Conservation (phyloP, 2,888 invertebrate species). For the Cyrtodaria siliqua region DNA sequence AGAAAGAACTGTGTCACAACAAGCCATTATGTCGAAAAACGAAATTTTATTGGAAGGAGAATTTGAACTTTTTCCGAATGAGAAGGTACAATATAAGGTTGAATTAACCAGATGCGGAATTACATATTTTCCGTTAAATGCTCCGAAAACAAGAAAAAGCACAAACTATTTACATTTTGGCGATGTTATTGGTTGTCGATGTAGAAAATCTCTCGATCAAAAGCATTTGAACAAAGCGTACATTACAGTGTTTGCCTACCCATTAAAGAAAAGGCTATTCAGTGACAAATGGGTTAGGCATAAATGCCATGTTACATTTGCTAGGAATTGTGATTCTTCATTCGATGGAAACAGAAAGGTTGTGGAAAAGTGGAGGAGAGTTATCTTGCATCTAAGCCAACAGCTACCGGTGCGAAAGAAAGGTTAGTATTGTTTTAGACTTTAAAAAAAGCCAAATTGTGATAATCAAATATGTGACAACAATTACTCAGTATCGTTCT, state of each 20-base stretch:
- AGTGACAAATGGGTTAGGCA: slow-evolving; percentile 74
- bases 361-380: slow-evolving; percentile 72
- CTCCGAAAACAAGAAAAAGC: slow-evolving; percentile 54
- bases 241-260: slow-evolving; percentile 81
- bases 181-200: slow-evolving; percentile 82
- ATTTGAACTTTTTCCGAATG: slow-evolving; percentile 74
- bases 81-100: slow-evolving; percentile 67
- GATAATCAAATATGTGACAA: too few species aligned
- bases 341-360: slow-evolving; percentile 79
- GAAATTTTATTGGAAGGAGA: slow-evolving; percentile 71
- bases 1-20: slow-evolving; percentile 24
- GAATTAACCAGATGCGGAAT: slow-evolving; percentile 69
- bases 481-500: too few species aligned
- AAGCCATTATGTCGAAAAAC: slow-evolving; percentile 70
- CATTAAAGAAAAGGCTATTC: slow-evolving; percentile 77
- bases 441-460: too few species aligned
- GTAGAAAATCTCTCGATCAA: slow-evolving; percentile 68
- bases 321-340: slow-evolving; percentile 55
- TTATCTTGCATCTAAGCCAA: slow-evolving; percentile 61
- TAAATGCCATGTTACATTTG: slow-evolving; percentile 75
- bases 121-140: slow-evolving; percentile 62
- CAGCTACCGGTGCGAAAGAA: slow-evolving; percentile 48
- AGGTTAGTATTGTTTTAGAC: slow-evolving; percentile 47
- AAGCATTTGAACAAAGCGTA: slow-evolving; percentile 68
- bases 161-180: slow-evolving; percentile 73